phyloP scores from a whole-genome alignment of 2,797 vertebrate genomes.

The Masticophis lateralis region DNA sequence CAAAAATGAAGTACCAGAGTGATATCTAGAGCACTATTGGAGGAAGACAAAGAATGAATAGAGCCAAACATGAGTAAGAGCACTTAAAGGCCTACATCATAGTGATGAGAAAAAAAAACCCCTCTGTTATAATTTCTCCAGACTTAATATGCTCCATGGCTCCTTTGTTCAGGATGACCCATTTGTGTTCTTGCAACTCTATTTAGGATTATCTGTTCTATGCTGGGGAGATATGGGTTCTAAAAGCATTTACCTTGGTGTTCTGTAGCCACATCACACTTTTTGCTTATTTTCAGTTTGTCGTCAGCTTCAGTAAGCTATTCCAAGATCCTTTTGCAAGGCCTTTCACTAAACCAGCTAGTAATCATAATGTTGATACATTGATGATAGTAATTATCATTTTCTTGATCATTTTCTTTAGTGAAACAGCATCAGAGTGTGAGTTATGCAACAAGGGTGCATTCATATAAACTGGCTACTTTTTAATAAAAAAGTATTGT shows the following conservation, averaged over 20 bases:
- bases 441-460: not conserved
- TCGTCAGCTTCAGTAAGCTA: not conserved
- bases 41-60: not conserved
- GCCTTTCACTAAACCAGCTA: not conserved
- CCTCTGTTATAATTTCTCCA: not conserved
- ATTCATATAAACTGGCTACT: not conserved
- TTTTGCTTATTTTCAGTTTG: not conserved
- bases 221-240: not conserved
- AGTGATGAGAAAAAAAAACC: not conserved
- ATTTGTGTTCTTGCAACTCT: not conserved
- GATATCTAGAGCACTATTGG: not conserved
- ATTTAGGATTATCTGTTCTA: not conserved
- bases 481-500: not conserved
- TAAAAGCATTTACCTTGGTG: not conserved
- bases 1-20: not conserved
- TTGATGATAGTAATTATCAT: not conserved
- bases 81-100: not conserved
- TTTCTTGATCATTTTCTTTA: not conserved
- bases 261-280: not conserved
- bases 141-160: not conserved
- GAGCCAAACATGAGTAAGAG: not conserved
- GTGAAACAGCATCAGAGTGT: constrained; percentile 9
- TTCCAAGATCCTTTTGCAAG: not conserved
- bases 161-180: not conserved
- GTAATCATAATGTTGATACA: not conserved